Evolutionary conservation across 2,888 invertebrate species (phyloP).

Genomic region (Philhelius pedissequus): DNA sequence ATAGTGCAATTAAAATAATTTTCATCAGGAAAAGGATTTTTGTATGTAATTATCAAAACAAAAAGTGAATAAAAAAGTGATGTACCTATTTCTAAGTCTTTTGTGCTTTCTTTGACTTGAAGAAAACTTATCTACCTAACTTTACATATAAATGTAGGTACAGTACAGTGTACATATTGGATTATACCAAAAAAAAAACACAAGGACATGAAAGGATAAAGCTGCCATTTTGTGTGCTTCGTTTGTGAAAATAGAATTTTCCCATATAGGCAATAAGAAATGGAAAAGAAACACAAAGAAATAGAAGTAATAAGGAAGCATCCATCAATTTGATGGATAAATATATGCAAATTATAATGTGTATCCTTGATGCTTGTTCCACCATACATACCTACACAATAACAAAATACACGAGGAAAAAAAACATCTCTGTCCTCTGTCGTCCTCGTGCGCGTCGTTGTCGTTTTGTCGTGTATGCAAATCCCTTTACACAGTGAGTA

Average conservation of each 20-base stretch:
- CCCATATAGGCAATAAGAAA: conserved; percentile 55
- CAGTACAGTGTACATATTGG: not conserved
- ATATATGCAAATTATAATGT: conserved; percentile 78
- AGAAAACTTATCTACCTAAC: not conserved
- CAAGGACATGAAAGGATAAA: conserved; percentile 56
- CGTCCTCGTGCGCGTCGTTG: conserved; percentile 7
- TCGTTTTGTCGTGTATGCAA: conserved; percentile 58
- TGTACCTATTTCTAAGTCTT: too few species aligned
- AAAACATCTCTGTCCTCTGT: not conserved
- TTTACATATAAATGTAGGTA: too few species aligned
- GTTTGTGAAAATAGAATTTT: conserved; percentile 62
- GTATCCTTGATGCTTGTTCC: conserved; percentile 59
- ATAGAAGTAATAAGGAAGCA: conserved; percentile 72
- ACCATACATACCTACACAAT: not conserved
- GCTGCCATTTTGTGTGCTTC: conserved; percentile 57
- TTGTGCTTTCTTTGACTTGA: not conserved
- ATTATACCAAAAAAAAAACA: not conserved
- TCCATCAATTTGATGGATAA: conserved; percentile 79
- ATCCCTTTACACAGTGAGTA: conserved; percentile 63
- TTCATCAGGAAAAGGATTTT: not conserved
- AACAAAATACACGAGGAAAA: not conserved
- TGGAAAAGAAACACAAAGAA: conserved; percentile 29
- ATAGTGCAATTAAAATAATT: not conserved
- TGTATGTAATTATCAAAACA: not conserved
- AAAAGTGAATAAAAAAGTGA: not conserved